Evolutionary conservation across 2,113 vertebrate species (phyloP).

Genomic region (Laticauda laticaudata): DNA sequence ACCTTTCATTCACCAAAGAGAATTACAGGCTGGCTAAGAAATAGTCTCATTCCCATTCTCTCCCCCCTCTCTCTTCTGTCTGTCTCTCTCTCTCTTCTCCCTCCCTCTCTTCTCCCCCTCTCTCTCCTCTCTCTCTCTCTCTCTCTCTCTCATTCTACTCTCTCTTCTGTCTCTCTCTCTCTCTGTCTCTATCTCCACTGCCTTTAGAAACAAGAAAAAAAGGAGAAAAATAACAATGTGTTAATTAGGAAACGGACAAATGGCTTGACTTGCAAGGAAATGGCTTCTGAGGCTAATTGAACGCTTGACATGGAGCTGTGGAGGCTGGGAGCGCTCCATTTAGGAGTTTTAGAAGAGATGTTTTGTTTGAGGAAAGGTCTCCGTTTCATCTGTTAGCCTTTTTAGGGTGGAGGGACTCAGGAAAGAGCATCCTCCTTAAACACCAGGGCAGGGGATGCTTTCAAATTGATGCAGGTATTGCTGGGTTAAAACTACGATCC

Average conservation of each 20-base stretch:
- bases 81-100: too few relatives aligned
- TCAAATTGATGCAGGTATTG: not conserved
- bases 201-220: slow-evolving; percentile 20
- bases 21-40: slow-evolving; percentile 24
- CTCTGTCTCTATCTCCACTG: not conserved
- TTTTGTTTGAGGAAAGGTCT: not conserved
- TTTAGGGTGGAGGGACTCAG: not conserved
- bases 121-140: too few relatives aligned
- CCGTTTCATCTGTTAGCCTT: not conserved
- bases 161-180: fast-evolving
- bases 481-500: not conserved
- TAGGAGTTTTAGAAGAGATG: not conserved
- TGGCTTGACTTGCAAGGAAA: not conserved
- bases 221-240: not conserved
- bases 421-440: not conserved
- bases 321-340: not conserved
- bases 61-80: too few relatives aligned
- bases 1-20: slow-evolving; percentile 36
- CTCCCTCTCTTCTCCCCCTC: too few relatives aligned
- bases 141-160: too few relatives aligned
- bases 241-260: slow-evolving; percentile 7
- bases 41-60: not conserved
- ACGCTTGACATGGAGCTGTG: not conserved
- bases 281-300: not conserved
- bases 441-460: not conserved